A percentile compares a stretch with the other conserved stretches of the same genome.
phyloP scores from a whole-genome alignment of 2,888 invertebrate genomes.

The Eristalis tenax region DNA sequence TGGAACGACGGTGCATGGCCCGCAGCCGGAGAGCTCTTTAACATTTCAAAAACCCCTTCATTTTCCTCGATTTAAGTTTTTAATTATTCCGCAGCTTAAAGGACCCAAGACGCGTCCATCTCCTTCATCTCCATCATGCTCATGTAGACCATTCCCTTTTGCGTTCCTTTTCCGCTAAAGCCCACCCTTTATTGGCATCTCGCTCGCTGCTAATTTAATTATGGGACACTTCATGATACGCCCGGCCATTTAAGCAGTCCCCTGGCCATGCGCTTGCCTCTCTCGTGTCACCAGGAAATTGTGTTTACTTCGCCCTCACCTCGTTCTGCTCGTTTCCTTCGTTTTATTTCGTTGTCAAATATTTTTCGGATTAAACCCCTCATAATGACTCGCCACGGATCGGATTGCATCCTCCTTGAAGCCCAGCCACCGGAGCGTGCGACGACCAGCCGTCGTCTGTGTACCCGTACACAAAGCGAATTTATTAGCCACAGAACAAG shows the following conservation, averaged over 20 bases:
- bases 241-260: not conserved
- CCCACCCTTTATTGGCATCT: not conserved
- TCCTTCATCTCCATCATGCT: not conserved
- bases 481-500: constrained; percentile 23
- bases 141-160: not conserved
- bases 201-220: not conserved
- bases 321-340: not conserved
- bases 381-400: constrained; percentile 39
- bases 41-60: not conserved
- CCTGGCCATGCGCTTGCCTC: not conserved
- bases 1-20: not conserved
- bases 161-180: not conserved
- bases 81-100: not conserved
- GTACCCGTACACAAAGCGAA: not conserved
- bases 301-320: not conserved
- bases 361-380: constrained; percentile 24
- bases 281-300: not conserved
- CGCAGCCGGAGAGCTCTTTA: not conserved
- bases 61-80: not conserved
- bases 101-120: not conserved
- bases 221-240: not conserved
- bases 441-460: not conserved
- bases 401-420: constrained; percentile 45
- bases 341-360: constrained; percentile 22
- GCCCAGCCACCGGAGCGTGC: not conserved